Evolutionary conservation across 1,140 invertebrate genomes (phyloP).

Genomic region (Coelopa frigida): DNA sequence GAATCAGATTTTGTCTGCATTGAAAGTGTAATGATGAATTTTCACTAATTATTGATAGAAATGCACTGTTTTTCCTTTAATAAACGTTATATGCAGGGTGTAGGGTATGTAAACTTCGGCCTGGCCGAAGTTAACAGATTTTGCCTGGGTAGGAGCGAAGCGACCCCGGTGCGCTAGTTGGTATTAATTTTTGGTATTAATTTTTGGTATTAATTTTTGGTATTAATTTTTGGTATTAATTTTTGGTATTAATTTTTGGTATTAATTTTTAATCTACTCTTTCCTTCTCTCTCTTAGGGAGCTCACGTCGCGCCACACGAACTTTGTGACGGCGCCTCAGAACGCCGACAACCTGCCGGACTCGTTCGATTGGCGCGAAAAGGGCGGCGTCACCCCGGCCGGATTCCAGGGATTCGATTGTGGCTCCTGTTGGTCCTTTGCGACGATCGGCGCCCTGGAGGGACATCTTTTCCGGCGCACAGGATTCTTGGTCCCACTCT

Average conservation of each 20-base stretch:
- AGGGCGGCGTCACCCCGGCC: slow-evolving; percentile 62
- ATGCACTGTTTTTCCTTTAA: too few relatives aligned
- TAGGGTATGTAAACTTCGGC: too few relatives aligned
- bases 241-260: neutral
- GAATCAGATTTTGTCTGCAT: too few relatives aligned
- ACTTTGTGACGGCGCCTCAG: slow-evolving; percentile 27
- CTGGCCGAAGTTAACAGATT: too few relatives aligned
- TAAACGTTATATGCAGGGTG: too few relatives aligned
- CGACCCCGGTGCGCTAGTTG: too few relatives aligned
- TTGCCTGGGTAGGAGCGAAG: too few relatives aligned
- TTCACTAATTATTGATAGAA: too few relatives aligned
- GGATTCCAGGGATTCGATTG: slow-evolving; percentile 59
- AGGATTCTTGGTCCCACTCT: slow-evolving; percentile 59
- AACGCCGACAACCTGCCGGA: slow-evolving; percentile 35
- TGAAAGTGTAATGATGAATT: too few relatives aligned
- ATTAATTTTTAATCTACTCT: neutral
- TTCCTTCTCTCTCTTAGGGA: slow-evolving; percentile 18
- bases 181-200: too few relatives aligned
- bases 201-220: too few relatives aligned
- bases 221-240: too few relatives aligned
- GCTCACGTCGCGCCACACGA: slow-evolving; percentile 27
- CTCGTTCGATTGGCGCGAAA: slow-evolving; percentile 59
- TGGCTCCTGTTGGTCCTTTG: slow-evolving; percentile 53
- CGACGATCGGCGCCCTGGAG: slow-evolving; percentile 47
- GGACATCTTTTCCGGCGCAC: slow-evolving; percentile 55